A percentile compares a stretch with the other conserved stretches of the same genome.
phyloP scores from a whole-genome alignment of 2,113 vertebrate species.

The Archilochus colubris region DNA sequence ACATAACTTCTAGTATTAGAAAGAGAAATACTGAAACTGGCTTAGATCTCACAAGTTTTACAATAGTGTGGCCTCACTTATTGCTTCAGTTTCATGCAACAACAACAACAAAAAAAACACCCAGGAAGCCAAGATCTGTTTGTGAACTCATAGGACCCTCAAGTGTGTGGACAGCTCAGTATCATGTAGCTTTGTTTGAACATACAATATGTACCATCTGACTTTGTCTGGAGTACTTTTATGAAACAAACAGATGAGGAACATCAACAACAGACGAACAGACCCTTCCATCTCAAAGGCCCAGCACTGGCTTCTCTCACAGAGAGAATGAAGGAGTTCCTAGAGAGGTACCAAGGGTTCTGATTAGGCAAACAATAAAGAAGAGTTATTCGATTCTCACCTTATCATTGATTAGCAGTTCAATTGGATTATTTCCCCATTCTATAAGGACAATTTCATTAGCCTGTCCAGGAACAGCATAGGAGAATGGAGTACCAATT shows the following conservation, averaged over 20 bases:
- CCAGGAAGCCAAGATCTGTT: neutral
- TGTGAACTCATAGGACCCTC: neutral
- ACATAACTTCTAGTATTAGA: neutral
- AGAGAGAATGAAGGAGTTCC: neutral
- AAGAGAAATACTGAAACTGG: neutral
- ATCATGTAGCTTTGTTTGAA: neutral
- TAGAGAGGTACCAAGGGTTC: neutral
- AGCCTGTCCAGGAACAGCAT: slow-evolving; percentile 93
- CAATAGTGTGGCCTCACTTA: neutral
- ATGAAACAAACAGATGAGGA: neutral
- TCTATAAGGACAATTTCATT: slow-evolving; percentile 99
- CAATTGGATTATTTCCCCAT: slow-evolving; percentile 97
- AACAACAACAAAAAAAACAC: too few species aligned
- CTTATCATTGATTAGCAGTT: slow-evolving; percentile 97
- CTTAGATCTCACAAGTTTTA: neutral
- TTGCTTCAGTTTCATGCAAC: neutral
- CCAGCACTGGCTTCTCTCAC: neutral
- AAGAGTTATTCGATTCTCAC: slow-evolving; percentile 58
- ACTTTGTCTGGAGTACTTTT: neutral
- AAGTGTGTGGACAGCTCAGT: neutral
- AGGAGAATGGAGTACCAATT: slow-evolving; percentile 96
- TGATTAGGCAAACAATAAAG: rapidly evolving
- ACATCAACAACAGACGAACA: neutral
- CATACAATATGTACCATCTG: neutral
- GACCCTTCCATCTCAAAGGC: neutral